These are phyloP conservation scores for Pholis gunnellus DNA, from an alignment of 2,113 vertebrate species.

Conservation along the genomic window DNA sequence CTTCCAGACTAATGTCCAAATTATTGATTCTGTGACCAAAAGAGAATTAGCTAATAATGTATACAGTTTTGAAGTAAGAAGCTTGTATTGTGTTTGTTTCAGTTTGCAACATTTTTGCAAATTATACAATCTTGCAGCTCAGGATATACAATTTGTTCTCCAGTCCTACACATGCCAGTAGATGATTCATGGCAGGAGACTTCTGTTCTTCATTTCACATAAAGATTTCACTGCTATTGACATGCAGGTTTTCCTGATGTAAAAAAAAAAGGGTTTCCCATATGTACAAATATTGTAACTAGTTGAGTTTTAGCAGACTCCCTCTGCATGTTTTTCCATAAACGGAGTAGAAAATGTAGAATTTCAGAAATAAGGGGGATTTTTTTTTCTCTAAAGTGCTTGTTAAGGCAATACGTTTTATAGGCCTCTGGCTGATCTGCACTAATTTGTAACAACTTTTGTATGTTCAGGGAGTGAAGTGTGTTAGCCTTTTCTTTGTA, in stretches of 20 bases:
- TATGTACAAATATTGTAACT: constrained; percentile 66
- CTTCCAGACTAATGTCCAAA: constrained; percentile 22
- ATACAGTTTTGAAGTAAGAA: constrained; percentile 35
- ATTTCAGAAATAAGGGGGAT: constrained; percentile 67
- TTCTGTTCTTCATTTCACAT: constrained; percentile 53
- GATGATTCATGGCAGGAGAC: constrained; percentile 64
- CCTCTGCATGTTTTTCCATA: constrained; percentile 70
- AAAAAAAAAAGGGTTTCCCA: constrained; percentile 42
- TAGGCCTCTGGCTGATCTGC: constrained; percentile 82
- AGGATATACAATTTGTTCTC: constrained; percentile 76
- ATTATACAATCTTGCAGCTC: constrained; percentile 74
- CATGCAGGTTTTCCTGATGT: constrained; percentile 37
- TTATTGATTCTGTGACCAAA: constrained; percentile 39
- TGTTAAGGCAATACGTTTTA: constrained; percentile 79
- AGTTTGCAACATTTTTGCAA: constrained; percentile 53
- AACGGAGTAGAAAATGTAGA: constrained; percentile 69
- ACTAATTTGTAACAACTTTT: constrained; percentile 82
- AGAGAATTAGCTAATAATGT: constrained; percentile 1
- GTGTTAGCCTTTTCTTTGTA: constrained; percentile 64
- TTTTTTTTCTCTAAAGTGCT: constrained; percentile 69
- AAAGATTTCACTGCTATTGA: constrained; percentile 56
- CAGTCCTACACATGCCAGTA: constrained; percentile 61
- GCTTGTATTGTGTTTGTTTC: constrained; percentile 23
- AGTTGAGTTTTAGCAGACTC: constrained; percentile 58
- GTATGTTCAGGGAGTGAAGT: constrained; percentile 77